phyloP scores from a whole-genome alignment of 2,113 vertebrate genomes.

The Meleagris gallopavo region DNA sequence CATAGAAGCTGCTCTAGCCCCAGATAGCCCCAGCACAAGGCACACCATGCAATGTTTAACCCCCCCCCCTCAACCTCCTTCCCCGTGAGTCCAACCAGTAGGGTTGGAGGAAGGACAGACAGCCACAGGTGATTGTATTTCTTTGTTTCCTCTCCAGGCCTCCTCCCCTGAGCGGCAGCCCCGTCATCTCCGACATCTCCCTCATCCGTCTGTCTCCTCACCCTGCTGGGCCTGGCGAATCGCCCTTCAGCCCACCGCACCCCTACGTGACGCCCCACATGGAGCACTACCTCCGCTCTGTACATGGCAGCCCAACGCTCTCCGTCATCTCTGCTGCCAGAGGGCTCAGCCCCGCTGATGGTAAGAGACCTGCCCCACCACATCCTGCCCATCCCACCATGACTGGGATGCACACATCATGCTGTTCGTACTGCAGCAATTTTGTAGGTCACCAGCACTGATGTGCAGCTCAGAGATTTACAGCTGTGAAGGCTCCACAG shows the following conservation, averaged over 20 bases:
- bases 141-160: conserved; percentile 82
- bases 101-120: neutral
- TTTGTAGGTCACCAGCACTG: conserved; percentile 12
- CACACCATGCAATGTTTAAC: neutral
- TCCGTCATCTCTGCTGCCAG: conserved; percentile 95
- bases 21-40: neutral
- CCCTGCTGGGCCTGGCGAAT: conserved; percentile 82
- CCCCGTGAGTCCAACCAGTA: accelerated
- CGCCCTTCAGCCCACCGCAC: conserved; percentile 88
- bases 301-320: conserved; percentile 94
- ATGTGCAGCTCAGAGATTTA: neutral
- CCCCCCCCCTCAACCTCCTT: neutral
- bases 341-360: conserved; percentile 93
- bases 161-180: conserved; percentile 89
- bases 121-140: neutral
- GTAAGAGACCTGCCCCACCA: conserved; percentile 76
- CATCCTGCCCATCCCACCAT: neutral
- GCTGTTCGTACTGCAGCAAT: neutral
- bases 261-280: conserved; percentile 93
- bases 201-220: conserved; percentile 95
- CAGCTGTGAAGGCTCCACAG: conserved; percentile 4
- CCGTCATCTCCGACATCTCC: conserved; percentile 96
- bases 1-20: neutral
- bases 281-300: conserved; percentile 96
- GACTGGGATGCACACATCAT: neutral